Conservation (phyloP, 2,888 invertebrate genomes). For the Rhodophaea formosa region DNA sequence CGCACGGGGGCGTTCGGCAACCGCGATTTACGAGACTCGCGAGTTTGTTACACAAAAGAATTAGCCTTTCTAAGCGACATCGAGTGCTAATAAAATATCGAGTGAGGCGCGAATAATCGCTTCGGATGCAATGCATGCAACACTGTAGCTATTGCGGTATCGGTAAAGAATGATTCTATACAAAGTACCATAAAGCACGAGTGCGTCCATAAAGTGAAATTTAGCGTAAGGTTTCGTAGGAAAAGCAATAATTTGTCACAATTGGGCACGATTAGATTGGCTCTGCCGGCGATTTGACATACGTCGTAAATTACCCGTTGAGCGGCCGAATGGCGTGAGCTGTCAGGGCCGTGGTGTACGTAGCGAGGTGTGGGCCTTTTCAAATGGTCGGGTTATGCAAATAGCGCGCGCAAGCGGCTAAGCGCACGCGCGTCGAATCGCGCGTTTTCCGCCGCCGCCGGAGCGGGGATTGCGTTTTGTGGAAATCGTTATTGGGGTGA, state of each 20-base stretch:
- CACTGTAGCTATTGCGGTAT: conserved; percentile 56
- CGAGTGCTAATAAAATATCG: conserved; percentile 72
- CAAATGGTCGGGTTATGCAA: conserved; percentile 59
- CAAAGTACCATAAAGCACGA: conserved; percentile 54
- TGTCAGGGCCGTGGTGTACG: conserved; percentile 36
- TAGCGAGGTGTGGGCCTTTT: conserved; percentile 39
- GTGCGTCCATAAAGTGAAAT: conserved; percentile 63
- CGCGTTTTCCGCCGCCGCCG: conserved; percentile 72
- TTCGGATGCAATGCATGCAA: conserved; percentile 46
- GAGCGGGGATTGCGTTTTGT: conserved; percentile 66
- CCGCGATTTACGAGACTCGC: conserved; percentile 63
- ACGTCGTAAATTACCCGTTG: conserved; percentile 73
- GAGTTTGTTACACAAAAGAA: conserved; percentile 66
- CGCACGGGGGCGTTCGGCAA: conserved; percentile 54
- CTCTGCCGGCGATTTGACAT: conserved; percentile 76
- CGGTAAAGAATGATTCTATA: conserved; percentile 46
- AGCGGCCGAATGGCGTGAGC: conserved; percentile 60
- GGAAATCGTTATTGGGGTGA: conserved; percentile 80
- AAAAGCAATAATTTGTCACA: conserved; percentile 80
- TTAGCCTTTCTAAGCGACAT: conserved; percentile 72
- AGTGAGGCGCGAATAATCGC: conserved; percentile 66
- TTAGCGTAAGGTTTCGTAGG: conserved; percentile 75
- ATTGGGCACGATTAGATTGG: conserved; percentile 80
- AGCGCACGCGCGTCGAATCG: conserved; percentile 78
- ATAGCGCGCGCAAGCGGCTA: conserved; percentile 57